These are phyloP conservation scores for Ridgeia piscesae DNA, from an alignment of 1,140 invertebrate genomes.

Conservation along the genomic window DNA sequence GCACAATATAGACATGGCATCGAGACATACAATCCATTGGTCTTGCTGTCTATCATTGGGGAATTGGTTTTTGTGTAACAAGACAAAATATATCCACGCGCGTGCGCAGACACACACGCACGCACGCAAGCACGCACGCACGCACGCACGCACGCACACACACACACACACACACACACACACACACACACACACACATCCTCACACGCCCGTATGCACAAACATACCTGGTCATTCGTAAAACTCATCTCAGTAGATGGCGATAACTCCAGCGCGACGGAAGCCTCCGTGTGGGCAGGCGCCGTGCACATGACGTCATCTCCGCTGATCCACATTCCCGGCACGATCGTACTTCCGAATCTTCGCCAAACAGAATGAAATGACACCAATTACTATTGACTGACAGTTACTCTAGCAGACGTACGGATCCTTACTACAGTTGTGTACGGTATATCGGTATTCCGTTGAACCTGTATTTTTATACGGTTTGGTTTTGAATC, in stretches of 20 bases:
- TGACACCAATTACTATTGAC: neutral
- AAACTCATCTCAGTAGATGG: constrained; percentile 24
- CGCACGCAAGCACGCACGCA: neutral
- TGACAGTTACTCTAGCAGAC: too few relatives aligned
- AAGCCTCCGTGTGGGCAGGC: constrained; percentile 24
- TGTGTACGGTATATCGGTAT: too few relatives aligned
- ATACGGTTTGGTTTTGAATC: too few relatives aligned
- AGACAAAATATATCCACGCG: too few relatives aligned
- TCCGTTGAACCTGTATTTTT: too few relatives aligned
- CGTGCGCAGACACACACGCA: too few relatives aligned
- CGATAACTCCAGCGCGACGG: constrained; percentile 30
- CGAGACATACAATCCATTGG: too few relatives aligned
- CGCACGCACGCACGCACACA: neutral
- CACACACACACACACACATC: neutral
- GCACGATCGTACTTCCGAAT: constrained; percentile 24
- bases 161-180: neutral
- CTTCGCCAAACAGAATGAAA: neutral
- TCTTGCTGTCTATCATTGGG: too few relatives aligned
- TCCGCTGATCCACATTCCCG: constrained; percentile 31
- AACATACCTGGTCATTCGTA: constrained; percentile 32
- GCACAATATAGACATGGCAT: too few relatives aligned
- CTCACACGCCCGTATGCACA: neutral
- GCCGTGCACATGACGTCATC: constrained; percentile 32
- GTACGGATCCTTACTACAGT: too few relatives aligned
- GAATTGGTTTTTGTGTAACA: too few relatives aligned